These are phyloP conservation scores for Dasypogon diadema DNA, from an alignment of 2,888 invertebrate genomes.

Conservation along the genomic window DNA sequence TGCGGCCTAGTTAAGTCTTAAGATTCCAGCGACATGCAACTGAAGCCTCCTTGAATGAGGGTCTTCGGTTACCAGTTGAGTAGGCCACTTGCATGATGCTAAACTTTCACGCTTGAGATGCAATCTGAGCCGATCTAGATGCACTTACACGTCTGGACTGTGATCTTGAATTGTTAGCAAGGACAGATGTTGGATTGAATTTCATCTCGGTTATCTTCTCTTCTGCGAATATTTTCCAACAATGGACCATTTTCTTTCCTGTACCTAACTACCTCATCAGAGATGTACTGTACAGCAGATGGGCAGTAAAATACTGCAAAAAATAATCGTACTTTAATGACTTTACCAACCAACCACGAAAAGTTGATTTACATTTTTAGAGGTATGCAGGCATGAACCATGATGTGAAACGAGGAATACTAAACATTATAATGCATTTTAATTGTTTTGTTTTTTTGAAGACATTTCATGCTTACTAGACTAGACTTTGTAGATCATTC, in stretches of 20 bases:
- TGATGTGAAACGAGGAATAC: too few relatives aligned
- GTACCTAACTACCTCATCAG: background rate
- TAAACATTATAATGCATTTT: too few relatives aligned
- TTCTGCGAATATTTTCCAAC: background rate
- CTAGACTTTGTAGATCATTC: too few relatives aligned
- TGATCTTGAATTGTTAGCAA: conserved; percentile 15
- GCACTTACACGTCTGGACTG: background rate
- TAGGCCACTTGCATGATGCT: conserved; percentile 19
- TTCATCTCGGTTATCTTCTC: background rate
- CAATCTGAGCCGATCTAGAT: conserved; percentile 8
- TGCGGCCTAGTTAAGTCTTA: background rate
- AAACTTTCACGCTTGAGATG: conserved; percentile 10
- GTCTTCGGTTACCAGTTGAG: conserved; percentile 25
- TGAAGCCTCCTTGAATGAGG: conserved; percentile 6
- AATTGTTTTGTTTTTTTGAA: too few relatives aligned
- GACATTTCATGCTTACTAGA: too few relatives aligned
- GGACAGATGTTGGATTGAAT: conserved; percentile 11
- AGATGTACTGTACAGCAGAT: background rate
- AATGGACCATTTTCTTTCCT: background rate
- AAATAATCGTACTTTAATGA: background rate
- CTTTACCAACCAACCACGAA: too few relatives aligned
- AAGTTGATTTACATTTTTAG: too few relatives aligned
- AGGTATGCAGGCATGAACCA: too few relatives aligned
- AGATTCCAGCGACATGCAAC: background rate
- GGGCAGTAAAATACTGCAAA: background rate